These are phyloP conservation scores for Phodopus roborovskii DNA, from an alignment of 2,113 vertebrate species.

Conservation along the genomic window DNA sequence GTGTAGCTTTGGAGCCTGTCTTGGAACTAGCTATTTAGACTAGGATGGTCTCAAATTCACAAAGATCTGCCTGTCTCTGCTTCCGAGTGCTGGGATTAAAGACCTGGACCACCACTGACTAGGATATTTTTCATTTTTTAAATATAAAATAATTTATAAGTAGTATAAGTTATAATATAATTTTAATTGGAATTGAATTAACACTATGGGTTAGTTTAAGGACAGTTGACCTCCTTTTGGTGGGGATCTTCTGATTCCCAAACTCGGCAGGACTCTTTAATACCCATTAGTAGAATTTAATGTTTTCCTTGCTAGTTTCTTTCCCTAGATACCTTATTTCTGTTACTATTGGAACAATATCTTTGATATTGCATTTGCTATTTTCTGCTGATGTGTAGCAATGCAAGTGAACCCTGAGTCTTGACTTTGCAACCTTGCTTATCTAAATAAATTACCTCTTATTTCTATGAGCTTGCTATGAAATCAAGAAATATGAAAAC, in stretches of 20 bases:
- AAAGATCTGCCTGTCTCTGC: too few species aligned
- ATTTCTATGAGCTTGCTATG: slow-evolving; percentile 11
- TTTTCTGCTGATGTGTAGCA: neutral
- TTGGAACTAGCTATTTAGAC: too few species aligned
- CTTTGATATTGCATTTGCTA: neutral
- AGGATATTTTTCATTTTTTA: neutral
- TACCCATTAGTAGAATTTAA: neutral
- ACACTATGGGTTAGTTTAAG: slow-evolving; percentile 11
- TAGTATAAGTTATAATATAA: neutral
- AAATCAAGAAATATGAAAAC: neutral
- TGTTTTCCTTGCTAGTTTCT: neutral
- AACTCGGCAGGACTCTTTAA: neutral
- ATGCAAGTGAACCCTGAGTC: neutral
- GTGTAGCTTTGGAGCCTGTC: too few species aligned
- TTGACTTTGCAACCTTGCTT: neutral
- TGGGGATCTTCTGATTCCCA: neutral
- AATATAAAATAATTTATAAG: slow-evolving; percentile 24
- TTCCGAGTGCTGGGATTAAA: too few species aligned
- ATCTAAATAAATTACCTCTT: neutral
- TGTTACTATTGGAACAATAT: neutral
- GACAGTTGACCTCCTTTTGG: neutral
- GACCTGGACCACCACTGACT: too few species aligned
- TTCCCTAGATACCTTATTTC: neutral
- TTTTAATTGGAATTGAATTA: slow-evolving; percentile 1
- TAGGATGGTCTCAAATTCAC: too few species aligned